Evolutionary conservation across 2,113 vertebrate genomes (phyloP), one percentile per base, ranked within the genome.

Genomic region (Leptobrachium ailaonicum): DNA sequence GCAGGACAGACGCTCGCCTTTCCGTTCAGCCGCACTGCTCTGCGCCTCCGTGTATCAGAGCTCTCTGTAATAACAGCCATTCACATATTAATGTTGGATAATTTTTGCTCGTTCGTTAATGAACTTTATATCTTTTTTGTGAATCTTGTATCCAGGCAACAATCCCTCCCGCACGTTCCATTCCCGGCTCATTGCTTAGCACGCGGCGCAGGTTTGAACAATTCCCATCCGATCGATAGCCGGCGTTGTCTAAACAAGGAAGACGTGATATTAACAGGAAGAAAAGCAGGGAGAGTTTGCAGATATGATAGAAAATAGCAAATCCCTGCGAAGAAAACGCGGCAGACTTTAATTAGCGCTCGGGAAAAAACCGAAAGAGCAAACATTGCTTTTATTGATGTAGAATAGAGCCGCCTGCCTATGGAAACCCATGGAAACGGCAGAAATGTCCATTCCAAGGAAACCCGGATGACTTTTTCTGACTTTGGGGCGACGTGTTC

Each of bases 161-260:
- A 4, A 13, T 2, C 32, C 12, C 12, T 47, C 60, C 20, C 20
- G 2, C n/a, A 41, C 44, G n/a, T 72, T 56, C 42, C 58, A 9
- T 72, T 43, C 58, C 47, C 69, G 58, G 54, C 42, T 71, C 77
- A 79, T 66, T 63, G 69, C 60, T 40, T 41, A 79, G 62, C 69
- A 32, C 47, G 60, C 42, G 53, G 75, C 43, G 53, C 47, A 77
- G 69, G 75, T 56, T 70, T 45, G 43, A 41, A 50, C 66, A 70
- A 77, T 69, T 77, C 75, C 75, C 66, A 6, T 9, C 2, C 44
- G 75, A 60, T 77, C 75, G 54, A 72, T 72, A 79, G 20, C 9
- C 7, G n/a, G 7, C 77, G 66, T 72, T 66, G 69, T 66, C 77
- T 79, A 50, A 72, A 66, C 69, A 72, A 60, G 44, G 53, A 44